Percentiles rank a stretch among this genome's conserved stretches.
Evolutionary conservation across 2,113 vertebrate species (phyloP).

Genomic region (Alligator mississippiensis): DNA sequence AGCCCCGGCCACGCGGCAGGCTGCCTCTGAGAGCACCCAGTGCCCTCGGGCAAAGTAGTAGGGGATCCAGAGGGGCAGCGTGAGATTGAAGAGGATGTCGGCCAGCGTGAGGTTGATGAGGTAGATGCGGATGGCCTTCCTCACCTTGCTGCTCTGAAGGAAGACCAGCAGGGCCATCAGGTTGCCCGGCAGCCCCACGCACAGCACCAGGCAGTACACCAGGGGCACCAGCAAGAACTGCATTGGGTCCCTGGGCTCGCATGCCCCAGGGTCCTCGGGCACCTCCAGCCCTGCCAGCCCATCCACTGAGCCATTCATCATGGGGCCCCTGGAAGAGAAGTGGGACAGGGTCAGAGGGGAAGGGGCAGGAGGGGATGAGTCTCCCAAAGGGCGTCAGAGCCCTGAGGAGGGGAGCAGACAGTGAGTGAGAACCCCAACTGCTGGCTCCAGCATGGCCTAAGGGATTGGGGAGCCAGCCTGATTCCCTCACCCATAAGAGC

Average conservation of each 20-base stretch:
- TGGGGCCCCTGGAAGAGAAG: background rate
- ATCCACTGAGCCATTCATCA: slow-evolving; percentile 1
- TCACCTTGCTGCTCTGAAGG: slow-evolving; percentile 46
- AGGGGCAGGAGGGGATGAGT: background rate
- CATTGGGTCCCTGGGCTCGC: slow-evolving; percentile 11
- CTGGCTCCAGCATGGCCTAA: background rate
- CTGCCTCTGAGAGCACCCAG: slow-evolving; percentile 63
- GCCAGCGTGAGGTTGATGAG: slow-evolving; percentile 76
- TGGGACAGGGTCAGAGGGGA: background rate
- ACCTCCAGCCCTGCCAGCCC: background rate
- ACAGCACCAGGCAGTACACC: slow-evolving; percentile 66
- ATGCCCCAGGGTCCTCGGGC: background rate
- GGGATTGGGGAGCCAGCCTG: background rate
- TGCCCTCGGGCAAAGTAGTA: slow-evolving; percentile 66
- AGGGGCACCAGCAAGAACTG: slow-evolving; percentile 56
- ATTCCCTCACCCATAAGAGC: too few species aligned
- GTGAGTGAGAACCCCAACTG: background rate
- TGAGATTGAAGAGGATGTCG: slow-evolving; percentile 74
- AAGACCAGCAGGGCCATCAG: slow-evolving; percentile 66
- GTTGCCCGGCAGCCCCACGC: slow-evolving; percentile 71
- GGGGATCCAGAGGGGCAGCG: slow-evolving; percentile 73
- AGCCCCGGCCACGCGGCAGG: slow-evolving; percentile 54
- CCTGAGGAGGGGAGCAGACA: background rate
- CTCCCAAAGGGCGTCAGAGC: background rate
- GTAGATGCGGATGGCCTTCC: slow-evolving; percentile 73